Evolutionary conservation across 2,797 vertebrate species (phyloP).

Genomic region (Melanotaenia trifasciata): DNA sequence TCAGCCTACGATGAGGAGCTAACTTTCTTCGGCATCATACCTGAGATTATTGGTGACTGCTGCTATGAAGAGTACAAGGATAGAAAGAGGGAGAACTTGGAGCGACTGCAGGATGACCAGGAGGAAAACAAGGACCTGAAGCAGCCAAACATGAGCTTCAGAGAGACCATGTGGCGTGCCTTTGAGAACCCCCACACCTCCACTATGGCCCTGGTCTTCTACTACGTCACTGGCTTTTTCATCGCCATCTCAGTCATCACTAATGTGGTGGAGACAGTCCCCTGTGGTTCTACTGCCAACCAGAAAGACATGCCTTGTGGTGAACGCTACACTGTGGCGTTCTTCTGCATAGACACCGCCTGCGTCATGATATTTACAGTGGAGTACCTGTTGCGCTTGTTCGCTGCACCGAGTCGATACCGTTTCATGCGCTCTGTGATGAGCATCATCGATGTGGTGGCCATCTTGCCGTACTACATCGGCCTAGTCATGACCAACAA

Average conservation of each 20-base stretch:
- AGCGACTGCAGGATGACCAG: slow-evolving; percentile 95
- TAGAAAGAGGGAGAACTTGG: slow-evolving; percentile 93
- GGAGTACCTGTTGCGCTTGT: slow-evolving; percentile 95
- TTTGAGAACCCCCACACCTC: slow-evolving; percentile 99
- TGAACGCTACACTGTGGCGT: slow-evolving; percentile 93
- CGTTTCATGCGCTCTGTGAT: slow-evolving; percentile 97
- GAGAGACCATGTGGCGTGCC: slow-evolving; percentile 98
- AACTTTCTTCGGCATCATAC: slow-evolving; percentile 96
- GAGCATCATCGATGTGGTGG: slow-evolving; percentile 98
- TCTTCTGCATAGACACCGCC: slow-evolving; percentile 98
- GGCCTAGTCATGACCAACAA: slow-evolving; percentile 98
- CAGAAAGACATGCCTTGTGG: slow-evolving; percentile 96
- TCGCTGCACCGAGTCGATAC: slow-evolving; percentile 96
- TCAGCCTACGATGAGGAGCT: slow-evolving; percentile 96
- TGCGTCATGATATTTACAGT: slow-evolving; percentile 99
- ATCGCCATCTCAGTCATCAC: slow-evolving; percentile 98
- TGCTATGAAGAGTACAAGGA: slow-evolving; percentile 99
- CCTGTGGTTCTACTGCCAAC: slow-evolving; percentile 89
- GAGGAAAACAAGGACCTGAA: slow-evolving; percentile 95
- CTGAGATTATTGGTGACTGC: slow-evolving; percentile 97
- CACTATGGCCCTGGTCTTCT: slow-evolving; percentile 99
- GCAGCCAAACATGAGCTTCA: slow-evolving; percentile 91
- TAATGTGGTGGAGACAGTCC: slow-evolving; percentile 97
- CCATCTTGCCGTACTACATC: slow-evolving; percentile 98
- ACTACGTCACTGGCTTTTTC: slow-evolving; percentile 99